Evolutionary conservation across 2,113 vertebrate species (phyloP).

Genomic region (Barnardius zonarius): DNA sequence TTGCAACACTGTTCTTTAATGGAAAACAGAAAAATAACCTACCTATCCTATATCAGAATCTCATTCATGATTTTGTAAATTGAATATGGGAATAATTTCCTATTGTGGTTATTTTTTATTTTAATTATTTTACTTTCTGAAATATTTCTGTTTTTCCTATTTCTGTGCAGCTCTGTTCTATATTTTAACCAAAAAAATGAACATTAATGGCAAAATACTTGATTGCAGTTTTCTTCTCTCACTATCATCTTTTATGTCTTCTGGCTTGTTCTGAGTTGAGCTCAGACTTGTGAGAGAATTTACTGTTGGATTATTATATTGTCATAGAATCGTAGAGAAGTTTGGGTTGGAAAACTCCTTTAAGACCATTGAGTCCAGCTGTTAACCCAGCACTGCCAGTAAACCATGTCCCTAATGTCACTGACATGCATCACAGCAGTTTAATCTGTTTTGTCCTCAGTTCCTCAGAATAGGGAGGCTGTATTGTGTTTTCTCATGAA

Average conservation of each 20-base stretch:
- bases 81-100: background rate
- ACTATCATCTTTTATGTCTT: background rate
- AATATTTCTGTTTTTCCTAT: background rate
- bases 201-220: background rate
- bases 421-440: background rate
- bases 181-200: background rate
- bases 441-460: background rate
- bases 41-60: background rate
- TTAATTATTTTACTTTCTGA: background rate
- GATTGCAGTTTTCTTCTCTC: background rate
- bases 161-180: background rate
- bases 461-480: background rate
- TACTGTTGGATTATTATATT: background rate
- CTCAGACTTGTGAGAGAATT: background rate
- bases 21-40: conserved; percentile 6
- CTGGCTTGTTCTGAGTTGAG: background rate
- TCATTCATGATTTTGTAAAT: background rate
- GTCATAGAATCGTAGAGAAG: background rate
- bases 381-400: background rate
- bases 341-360: background rate
- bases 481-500: background rate
- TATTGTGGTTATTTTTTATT: background rate
- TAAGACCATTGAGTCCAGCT: background rate
- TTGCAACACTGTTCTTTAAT: conserved; percentile 31
- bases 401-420: background rate